phyloP scores from a whole-genome alignment of 2,888 invertebrate species.

The Thumatha senex region DNA sequence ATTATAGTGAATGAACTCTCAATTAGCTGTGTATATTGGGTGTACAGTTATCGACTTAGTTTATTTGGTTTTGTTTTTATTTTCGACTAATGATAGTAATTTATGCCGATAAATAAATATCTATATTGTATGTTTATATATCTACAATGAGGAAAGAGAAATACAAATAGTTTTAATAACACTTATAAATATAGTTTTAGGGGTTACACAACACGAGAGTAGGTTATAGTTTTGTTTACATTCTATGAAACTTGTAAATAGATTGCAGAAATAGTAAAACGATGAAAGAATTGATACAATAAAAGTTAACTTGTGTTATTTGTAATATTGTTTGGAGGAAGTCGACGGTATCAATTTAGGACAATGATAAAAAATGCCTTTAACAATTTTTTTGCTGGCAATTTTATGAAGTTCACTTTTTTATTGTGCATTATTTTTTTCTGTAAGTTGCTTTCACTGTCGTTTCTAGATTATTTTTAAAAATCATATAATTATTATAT shows the following conservation, averaged over 20 bases:
- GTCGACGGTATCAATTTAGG: slow-evolving; percentile 41
- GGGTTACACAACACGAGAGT: slow-evolving; percentile 74
- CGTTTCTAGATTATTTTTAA: slow-evolving; percentile 80
- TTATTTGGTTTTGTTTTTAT: slow-evolving; percentile 70
- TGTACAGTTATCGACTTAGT: slow-evolving; percentile 78
- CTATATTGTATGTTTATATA: slow-evolving; percentile 76
- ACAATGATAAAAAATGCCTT: slow-evolving; percentile 55
- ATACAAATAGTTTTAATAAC: slow-evolving; percentile 78
- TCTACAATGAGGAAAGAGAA: slow-evolving; percentile 68
- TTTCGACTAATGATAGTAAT: slow-evolving; percentile 78
- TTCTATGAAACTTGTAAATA: slow-evolving; percentile 76
- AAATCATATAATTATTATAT: slow-evolving; percentile 83
- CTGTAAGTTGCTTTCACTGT: slow-evolving; percentile 82
- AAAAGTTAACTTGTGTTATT: slow-evolving; percentile 74
- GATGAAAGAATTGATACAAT: slow-evolving; percentile 78
- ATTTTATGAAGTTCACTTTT: slow-evolving; percentile 66
- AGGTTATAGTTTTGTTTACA: slow-evolving; percentile 80
- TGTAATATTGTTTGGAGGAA: slow-evolving; percentile 72
- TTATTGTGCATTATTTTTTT: slow-evolving; percentile 78
- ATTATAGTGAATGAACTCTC: slow-evolving; percentile 68
- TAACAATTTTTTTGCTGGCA: slow-evolving; percentile 61
- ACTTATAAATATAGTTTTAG: slow-evolving; percentile 81
- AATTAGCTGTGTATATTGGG: slow-evolving; percentile 80
- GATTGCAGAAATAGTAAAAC: slow-evolving; percentile 72
- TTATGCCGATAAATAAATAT: slow-evolving; percentile 77